Conservation (phyloP, 2,797 vertebrate genomes). For the Rhynchotus rufescens region DNA sequence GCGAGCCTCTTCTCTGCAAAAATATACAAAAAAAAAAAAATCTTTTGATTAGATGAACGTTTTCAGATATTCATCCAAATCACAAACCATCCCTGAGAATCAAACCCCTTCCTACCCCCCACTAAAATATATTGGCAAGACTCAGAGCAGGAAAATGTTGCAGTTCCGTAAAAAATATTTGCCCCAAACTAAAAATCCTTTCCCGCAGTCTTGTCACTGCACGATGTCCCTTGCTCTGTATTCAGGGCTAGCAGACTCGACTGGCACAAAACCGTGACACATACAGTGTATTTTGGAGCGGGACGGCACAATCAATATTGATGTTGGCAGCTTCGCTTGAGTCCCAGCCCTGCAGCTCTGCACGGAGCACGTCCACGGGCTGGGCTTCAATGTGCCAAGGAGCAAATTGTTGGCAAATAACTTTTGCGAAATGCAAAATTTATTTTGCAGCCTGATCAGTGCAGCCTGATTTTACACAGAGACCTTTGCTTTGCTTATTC, state of each 20-base stretch:
- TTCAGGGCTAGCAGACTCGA: accelerated
- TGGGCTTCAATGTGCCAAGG: neutral
- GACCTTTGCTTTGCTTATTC: neutral
- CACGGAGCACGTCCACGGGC: neutral
- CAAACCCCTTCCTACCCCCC: neutral
- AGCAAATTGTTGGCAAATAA: neutral
- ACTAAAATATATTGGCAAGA: neutral
- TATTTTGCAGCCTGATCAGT: too few relatives aligned
- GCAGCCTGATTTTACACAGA: neutral
- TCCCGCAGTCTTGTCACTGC: neutral
- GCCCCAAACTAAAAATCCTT: neutral
- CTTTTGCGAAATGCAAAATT: too few relatives aligned
- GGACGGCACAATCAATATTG: neutral
- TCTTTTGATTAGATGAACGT: neutral
- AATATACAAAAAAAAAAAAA: neutral
- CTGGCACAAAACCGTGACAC: neutral
- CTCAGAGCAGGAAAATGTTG: neutral
- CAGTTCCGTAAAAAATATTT: neutral
- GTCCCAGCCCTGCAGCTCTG: neutral
- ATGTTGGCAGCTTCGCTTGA: neutral
- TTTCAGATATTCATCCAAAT: neutral
- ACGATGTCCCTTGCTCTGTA: neutral
- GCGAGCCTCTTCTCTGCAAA: too few relatives aligned
- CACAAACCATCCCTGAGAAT: neutral
- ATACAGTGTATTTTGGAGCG: neutral